Conservation (phyloP, 1,140 invertebrate species). For the Platorchestia sp. region DNA sequence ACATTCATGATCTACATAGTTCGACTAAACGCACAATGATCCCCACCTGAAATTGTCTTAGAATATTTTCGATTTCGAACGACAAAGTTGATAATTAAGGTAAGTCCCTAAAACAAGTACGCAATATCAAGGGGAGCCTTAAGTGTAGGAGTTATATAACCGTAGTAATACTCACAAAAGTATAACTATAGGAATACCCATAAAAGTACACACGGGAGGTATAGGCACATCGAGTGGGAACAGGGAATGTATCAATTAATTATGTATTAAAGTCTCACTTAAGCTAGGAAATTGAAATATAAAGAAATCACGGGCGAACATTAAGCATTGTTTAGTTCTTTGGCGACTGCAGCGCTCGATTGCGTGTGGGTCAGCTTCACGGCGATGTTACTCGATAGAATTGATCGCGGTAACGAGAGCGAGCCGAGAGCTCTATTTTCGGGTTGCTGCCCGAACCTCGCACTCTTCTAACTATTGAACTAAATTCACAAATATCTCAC, state of each 20-base stretch:
- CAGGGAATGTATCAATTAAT: not conserved
- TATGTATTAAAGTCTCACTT: too few species aligned
- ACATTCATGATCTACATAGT: not conserved
- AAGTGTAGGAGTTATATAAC: constrained; percentile 2
- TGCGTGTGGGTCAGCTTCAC: not conserved
- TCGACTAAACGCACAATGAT: not conserved
- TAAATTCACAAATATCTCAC: too few species aligned
- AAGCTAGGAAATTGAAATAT: not conserved
- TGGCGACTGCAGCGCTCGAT: not conserved
- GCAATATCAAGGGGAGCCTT: not conserved
- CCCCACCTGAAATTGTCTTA: not conserved
- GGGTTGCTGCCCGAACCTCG: too few species aligned
- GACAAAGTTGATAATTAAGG: not conserved
- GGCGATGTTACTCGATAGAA: too few species aligned
- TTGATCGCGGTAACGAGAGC: too few species aligned
- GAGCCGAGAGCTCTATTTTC: too few species aligned
- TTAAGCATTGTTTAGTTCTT: not conserved
- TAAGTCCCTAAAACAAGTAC: not conserved
- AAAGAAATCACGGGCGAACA: not conserved
- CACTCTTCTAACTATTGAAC: too few species aligned
- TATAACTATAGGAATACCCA: constrained; percentile 9
- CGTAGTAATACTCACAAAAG: constrained; percentile 8
- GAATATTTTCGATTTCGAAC: not conserved
- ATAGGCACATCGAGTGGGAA: constrained; percentile 53
- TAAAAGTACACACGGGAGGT: constrained; percentile 44